Evolutionary conservation across 2,797 vertebrate genomes (phyloP).

Genomic region (Intellagama lesueurii): DNA sequence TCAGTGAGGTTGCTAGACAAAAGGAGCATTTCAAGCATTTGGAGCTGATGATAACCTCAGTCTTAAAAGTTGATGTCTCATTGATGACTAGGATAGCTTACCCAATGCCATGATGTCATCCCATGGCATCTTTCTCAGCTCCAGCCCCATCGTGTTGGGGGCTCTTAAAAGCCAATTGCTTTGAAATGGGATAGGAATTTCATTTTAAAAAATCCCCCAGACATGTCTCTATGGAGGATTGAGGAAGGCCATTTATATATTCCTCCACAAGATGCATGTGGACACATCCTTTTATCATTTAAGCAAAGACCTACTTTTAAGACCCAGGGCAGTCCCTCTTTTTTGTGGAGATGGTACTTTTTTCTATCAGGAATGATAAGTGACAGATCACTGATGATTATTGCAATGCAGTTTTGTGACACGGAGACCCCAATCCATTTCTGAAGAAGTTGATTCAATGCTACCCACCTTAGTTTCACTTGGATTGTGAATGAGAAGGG

Average conservation of each 20-base stretch:
- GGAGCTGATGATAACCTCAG: neutral
- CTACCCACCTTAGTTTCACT: rapidly evolving
- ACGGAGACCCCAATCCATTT: neutral
- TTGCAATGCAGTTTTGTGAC: neutral
- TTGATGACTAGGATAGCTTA: neutral
- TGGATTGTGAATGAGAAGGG: neutral
- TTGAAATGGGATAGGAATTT: neutral
- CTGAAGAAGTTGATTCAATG: neutral
- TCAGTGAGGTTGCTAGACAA: too few relatives aligned
- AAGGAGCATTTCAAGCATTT: neutral
- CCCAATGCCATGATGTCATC: neutral
- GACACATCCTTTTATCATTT: neutral
- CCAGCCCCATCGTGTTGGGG: neutral
- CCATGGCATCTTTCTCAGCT: neutral
- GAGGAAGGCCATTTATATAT: neutral
- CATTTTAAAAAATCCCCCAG: neutral
- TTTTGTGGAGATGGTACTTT: too few relatives aligned
- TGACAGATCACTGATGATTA: neutral
- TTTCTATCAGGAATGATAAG: neutral
- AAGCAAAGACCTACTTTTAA: neutral
- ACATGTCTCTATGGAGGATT: neutral
- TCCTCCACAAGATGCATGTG: too few relatives aligned
- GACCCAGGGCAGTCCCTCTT: neutral
- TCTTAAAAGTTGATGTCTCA: neutral
- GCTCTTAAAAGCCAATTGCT: neutral